Evolutionary conservation across 2,888 invertebrate species (phyloP).

Genomic region (Silvanus unidentatus): DNA sequence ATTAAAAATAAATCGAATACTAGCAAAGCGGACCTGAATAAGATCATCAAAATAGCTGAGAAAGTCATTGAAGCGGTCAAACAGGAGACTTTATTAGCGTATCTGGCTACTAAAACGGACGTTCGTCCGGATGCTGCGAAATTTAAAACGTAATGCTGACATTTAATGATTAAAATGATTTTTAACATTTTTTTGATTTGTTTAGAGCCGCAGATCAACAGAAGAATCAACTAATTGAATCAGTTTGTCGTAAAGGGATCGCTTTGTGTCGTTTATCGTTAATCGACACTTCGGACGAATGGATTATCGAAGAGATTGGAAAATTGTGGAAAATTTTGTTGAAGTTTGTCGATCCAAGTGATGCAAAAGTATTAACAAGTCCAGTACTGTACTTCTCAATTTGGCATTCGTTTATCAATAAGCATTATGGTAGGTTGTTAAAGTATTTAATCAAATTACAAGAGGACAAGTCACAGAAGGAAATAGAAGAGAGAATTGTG

Average conservation of each 20-base stretch:
- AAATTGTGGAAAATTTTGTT: constrained; percentile 63
- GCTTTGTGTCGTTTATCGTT: constrained; percentile 61
- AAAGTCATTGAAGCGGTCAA: constrained; percentile 68
- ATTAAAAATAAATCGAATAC: constrained; percentile 18
- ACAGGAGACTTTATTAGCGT: constrained; percentile 70
- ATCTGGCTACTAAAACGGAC: constrained; percentile 81
- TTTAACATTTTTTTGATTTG: constrained; percentile 3
- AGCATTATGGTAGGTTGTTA: constrained; percentile 75
- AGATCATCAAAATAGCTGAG: constrained; percentile 59
- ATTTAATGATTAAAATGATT: no score
- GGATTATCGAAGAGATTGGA: constrained; percentile 54
- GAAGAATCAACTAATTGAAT: constrained; percentile 73
- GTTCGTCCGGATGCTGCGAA: constrained; percentile 74
- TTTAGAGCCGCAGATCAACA: constrained; percentile 68
- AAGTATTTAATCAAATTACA: constrained; percentile 68
- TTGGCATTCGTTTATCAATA: constrained; percentile 74
- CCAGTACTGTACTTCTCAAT: constrained; percentile 66
- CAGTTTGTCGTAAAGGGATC: constrained; percentile 68
- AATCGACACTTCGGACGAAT: constrained; percentile 35
- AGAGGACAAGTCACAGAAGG: constrained; percentile 75
- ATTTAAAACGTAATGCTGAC: constrained; percentile 72
- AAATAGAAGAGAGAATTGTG: constrained; percentile 62
- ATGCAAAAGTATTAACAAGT: constrained; percentile 53
- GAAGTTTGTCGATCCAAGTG: constrained; percentile 75
- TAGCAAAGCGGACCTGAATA: constrained; percentile 42